Base-by-base conservation (phyloP, 1,140 invertebrate genomes). In the Myzus persicae region DNA sequence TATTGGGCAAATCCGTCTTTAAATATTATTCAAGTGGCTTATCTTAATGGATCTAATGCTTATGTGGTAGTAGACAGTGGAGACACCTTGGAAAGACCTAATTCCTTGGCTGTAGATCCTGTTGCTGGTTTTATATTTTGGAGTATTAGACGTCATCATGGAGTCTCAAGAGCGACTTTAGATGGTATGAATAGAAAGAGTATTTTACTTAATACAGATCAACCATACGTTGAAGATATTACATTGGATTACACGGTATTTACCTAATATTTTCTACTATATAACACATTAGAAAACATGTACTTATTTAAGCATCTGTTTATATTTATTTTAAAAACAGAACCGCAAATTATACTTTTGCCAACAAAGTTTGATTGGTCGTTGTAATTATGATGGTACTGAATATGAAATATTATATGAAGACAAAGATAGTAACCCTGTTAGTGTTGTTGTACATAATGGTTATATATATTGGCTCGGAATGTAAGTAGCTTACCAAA, bases 301-400 rank as follows among this genome's bases (percentile, higher is more conserved):
- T 48, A 26, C 93, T 38, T 89, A 36, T 94, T 94, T 94, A 1
- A 94, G 94, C 90, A 94, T 95, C 31, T 48, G 36, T 51, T 81
- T 59, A 14, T 40, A 81, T 82, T 93, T 51, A 26, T 76, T 93
- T 91, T 88, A 82, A 94, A 76, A 94, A 48, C 93, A 95, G 95
- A 94, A 95, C 93, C 93, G 98, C 95, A 96, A 96, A 18, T 94
- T 99, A 2, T 99, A 97, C 94, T 99, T 98, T 98, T 98, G 97
- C 51, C 98, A 99, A 94, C 97, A 97, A 96, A 95, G 95, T 0
- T 95, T 95, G 0, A 96, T 97, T 67, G 96, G 97, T 93, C 95
- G 93, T 93, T 94, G 96, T 14, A 95, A 95, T 93, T 96, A 96
- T 94, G 95, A 96, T 94, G 96, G 96, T 48, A 94, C 94, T 91